Conservation (phyloP, 2,888 invertebrate genomes). For the Drosophila pseudotakahashii region DNA sequence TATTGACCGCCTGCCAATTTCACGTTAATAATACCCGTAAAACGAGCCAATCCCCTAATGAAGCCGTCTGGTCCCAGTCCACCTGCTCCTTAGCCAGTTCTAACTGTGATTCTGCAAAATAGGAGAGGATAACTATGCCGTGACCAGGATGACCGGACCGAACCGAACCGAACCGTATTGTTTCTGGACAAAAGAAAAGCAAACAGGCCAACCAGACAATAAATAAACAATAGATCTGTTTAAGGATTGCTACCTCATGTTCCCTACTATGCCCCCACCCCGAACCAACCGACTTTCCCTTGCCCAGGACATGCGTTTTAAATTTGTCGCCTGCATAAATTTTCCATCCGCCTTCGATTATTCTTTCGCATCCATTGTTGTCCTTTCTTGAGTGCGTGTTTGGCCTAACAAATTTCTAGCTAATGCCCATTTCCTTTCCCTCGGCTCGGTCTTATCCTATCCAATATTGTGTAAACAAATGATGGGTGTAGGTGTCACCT, state of each 20-base stretch:
- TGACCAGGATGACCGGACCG: slow-evolving; percentile 35
- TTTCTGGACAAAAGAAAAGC: slow-evolving; percentile 57
- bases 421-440: slow-evolving; percentile 73
- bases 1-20: slow-evolving; percentile 46
- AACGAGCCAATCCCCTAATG: slow-evolving; percentile 67
- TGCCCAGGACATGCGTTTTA: slow-evolving; percentile 72
- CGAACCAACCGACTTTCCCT: not conserved
- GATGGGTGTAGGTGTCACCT: slow-evolving; percentile 73
- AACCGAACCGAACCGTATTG: slow-evolving; percentile 50
- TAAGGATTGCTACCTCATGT: slow-evolving; percentile 56
- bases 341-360: slow-evolving; percentile 57
- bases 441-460: slow-evolving; percentile 36
- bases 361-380: slow-evolving; percentile 22
- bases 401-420: slow-evolving; percentile 75
- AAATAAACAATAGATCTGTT: slow-evolving; percentile 68
- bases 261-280: not conserved
- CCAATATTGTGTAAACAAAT: slow-evolving; percentile 80
- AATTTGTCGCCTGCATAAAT: slow-evolving; percentile 78
- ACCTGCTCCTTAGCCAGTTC: slow-evolving; percentile 48
- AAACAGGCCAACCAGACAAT: slow-evolving; percentile 72
- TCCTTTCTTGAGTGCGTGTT: slow-evolving; percentile 69
- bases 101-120: slow-evolving; percentile 18
- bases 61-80: slow-evolving; percentile 55
- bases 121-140: slow-evolving; percentile 16
- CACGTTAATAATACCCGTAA: slow-evolving; percentile 69